A percentile compares a stretch with the other conserved stretches of the same genome.
Conservation (phyloP, 2,797 vertebrate species). For the Anolis apletophallus region DNA sequence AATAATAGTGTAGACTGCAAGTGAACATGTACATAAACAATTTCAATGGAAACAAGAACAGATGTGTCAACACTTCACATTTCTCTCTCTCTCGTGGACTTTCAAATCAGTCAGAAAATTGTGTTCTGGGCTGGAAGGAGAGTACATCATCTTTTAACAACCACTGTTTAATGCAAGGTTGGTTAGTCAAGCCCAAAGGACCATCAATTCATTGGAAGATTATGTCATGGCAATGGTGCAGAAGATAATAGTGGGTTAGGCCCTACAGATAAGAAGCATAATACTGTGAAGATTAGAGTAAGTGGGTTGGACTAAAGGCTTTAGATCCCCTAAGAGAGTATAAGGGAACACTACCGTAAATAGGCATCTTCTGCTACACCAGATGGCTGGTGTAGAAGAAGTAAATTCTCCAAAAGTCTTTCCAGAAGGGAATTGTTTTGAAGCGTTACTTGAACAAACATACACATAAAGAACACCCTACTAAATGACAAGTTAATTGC, state of each 20-base stretch:
- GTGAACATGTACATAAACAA: constrained; percentile 37
- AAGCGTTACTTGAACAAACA: constrained; percentile 9
- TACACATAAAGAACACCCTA: not conserved
- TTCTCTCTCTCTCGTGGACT: constrained; percentile 44
- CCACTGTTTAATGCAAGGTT: constrained; percentile 56
- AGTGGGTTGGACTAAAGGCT: constrained; percentile 32
- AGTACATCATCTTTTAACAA: constrained; percentile 32
- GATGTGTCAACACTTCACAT: constrained; percentile 47
- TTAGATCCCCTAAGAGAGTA: constrained; percentile 32
- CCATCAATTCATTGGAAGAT: constrained; percentile 55
- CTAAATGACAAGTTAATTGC: not conserved
- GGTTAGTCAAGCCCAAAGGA: constrained; percentile 49
- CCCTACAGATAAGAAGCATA: constrained; percentile 26
- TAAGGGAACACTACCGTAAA: not conserved
- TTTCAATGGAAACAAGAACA: constrained; percentile 57
- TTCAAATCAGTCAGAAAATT: constrained; percentile 68
- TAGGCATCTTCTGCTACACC: constrained; percentile 30
- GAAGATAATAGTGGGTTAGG: constrained; percentile 56
- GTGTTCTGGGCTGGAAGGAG: constrained; percentile 48
- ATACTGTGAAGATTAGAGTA: constrained; percentile 46
- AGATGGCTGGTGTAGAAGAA: constrained; percentile 37
- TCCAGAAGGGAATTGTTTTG: not conserved
- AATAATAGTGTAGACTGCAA: constrained; percentile 52
- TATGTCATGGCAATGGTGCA: constrained; percentile 51
- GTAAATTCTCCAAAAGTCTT: not conserved